Conservation (phyloP, 2,797 vertebrate genomes). For the Monodelphis domestica region DNA sequence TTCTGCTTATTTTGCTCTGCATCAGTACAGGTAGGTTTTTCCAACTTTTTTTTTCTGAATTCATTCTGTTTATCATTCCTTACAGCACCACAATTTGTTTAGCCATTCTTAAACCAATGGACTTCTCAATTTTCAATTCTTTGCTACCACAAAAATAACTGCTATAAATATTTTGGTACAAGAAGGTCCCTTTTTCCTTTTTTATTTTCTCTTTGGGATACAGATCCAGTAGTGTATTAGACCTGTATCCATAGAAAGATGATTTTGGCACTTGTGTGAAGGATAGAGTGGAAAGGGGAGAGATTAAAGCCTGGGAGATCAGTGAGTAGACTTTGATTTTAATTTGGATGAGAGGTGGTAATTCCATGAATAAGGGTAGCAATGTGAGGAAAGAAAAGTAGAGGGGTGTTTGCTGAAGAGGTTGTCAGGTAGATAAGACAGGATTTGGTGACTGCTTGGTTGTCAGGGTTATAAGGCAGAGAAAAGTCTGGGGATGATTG, state of each 20-base stretch:
- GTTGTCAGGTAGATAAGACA: not conserved
- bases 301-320: not conserved
- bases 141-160: no score
- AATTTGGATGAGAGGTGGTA: not conserved
- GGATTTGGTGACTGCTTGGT: not conserved
- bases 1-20: no score
- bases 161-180: no score
- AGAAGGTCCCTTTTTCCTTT: no score
- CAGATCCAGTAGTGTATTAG: no score
- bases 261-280: not conserved
- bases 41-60: no score
- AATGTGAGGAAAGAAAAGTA: not conserved
- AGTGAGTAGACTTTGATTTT: not conserved
- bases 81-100: no score
- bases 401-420: not conserved
- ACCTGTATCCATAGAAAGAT: not conserved
- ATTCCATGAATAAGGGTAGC: not conserved
- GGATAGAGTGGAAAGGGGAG: not conserved
- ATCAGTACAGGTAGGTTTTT: no score
- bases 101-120: no score
- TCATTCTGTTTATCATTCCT: no score
- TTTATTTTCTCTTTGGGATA: no score
- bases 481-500: not conserved
- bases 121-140: no score
- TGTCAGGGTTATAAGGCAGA: not conserved